Evolutionary conservation across 2,888 invertebrate genomes (phyloP).

Genomic region (Sphaerophoria rueppellii): DNA sequence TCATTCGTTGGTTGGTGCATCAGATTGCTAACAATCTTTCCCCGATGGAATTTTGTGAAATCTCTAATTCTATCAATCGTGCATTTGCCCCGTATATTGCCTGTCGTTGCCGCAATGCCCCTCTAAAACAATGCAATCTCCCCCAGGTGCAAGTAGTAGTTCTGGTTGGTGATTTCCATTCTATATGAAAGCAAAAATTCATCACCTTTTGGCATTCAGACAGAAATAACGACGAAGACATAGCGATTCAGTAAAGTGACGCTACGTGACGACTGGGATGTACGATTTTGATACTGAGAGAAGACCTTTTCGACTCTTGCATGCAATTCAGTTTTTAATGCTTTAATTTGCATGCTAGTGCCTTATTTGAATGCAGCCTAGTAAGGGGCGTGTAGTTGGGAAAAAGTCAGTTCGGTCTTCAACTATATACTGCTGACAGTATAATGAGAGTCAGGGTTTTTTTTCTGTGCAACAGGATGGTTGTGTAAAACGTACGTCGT

Average conservation of each 20-base stretch:
- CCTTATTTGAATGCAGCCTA: constrained; percentile 64
- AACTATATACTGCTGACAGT: constrained; percentile 17
- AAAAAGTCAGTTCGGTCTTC: constrained; percentile 47
- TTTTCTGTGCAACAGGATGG: constrained; percentile 55
- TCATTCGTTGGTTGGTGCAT: too few species aligned
- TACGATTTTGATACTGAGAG: not conserved
- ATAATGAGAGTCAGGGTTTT: constrained; percentile 49
- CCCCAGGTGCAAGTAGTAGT: constrained; percentile 40
- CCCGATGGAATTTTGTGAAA: constrained; percentile 41
- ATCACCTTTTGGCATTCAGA: constrained; percentile 54
- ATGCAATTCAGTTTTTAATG: constrained; percentile 61
- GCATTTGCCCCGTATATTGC: not conserved
- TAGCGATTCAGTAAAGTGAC: not conserved
- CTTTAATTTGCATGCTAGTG: constrained; percentile 65
- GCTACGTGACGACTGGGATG: not conserved
- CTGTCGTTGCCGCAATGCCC: constrained; percentile 12
- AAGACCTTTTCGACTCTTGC: constrained; percentile 19
- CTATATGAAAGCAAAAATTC: constrained; percentile 49
- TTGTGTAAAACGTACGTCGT: constrained; percentile 61
- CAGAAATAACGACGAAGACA: not conserved
- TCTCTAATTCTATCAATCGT: constrained; percentile 32
- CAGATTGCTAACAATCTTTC: not conserved
- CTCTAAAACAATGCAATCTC: constrained; percentile 52
- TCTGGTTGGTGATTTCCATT: constrained; percentile 25
- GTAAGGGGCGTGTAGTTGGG: constrained; percentile 49